Evolutionary conservation across 2,113 vertebrate genomes (phyloP), one percentile per base, ranked within the genome.

Genomic region (Martes martes): DNA sequence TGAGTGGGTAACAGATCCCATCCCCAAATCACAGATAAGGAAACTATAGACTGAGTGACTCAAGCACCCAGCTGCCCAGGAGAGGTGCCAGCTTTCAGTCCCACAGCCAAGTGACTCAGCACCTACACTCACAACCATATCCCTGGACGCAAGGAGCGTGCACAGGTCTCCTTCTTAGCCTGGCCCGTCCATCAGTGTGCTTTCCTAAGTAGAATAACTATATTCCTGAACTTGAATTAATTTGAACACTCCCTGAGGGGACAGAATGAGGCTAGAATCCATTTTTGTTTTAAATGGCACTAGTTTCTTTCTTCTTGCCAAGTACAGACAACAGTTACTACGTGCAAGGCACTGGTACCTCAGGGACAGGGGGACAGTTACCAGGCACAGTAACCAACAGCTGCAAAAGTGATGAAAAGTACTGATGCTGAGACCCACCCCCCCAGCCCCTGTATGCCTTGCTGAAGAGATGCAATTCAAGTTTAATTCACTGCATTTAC

Each of bases 201-300:
- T 92, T 91, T 63, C n/a, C 45, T 88, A n/a, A 87, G 69, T 36
- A 87, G 90, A 94, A 93, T 50, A 82, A 83, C 83, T 19, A 61
- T 36, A 39, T 65, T 61, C 26, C 45, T 15, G 24, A 91, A 55
- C 28, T 73, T 33, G 10, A 86, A 73, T 90, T 83, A 57, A 79
- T 71, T 71, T 21, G 63, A 92, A 78, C 36, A 59, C 59, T 86
- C 67, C 28, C 31, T 23, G 4, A 69, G 45, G 26, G 33, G 52
- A 63, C 95, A 63, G 50, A 76, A 73, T 23, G 71, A 85, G 45
- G 31, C 33, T 84, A 76, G 45, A 85, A 42, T 82, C 52, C 23
- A 33, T 90, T 97, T 97, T 95, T 89, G 55, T 95, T 95, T 92
- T 65, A 26, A 94, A 95, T 89, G 78, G 82, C 76, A 81, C 39